Conservation (phyloP, 1,140 invertebrate genomes). For the Lasaia peninsularis region DNA sequence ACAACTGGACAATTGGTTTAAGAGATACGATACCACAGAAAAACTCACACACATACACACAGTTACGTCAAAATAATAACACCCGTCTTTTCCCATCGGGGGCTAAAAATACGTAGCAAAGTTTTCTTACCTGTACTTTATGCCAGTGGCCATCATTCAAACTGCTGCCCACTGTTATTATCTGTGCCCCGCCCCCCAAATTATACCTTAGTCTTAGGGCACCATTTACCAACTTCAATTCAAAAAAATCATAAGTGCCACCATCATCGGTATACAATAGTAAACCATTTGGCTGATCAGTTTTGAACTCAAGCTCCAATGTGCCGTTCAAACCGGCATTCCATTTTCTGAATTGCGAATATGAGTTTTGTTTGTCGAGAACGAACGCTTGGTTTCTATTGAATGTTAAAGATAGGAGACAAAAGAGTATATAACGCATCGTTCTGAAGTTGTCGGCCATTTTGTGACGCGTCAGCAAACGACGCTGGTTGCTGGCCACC, state of each 20-base stretch:
- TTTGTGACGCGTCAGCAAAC: conserved; percentile 44
- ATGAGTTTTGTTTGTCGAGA: conserved; percentile 91
- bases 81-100: too few relatives aligned
- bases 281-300: conserved; percentile 91
- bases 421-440: conserved; percentile 64
- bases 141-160: conserved; percentile 94
- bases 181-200: conserved; percentile 90
- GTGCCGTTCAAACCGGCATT: conserved; percentile 90
- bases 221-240: conserved; percentile 95
- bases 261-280: conserved; percentile 96
- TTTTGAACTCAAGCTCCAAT: conserved; percentile 95
- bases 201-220: conserved; percentile 92
- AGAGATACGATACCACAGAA: too few relatives aligned
- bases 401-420: conserved; percentile 57
- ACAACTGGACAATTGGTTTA: too few relatives aligned
- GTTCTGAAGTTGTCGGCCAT: conserved; percentile 42
- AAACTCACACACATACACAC: too few relatives aligned
- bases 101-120: too few relatives aligned
- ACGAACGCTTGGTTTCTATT: conserved; percentile 79
- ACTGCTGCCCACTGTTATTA: conserved; percentile 90
- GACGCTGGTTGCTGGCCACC: conserved; percentile 41
- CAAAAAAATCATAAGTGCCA: conserved; percentile 96
- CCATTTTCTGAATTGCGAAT: conserved; percentile 94
- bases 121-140: conserved; percentile 83
- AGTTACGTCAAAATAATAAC: too few relatives aligned